Conservation (phyloP, 2,888 invertebrate genomes). For the Sinhomidia bicolor region DNA sequence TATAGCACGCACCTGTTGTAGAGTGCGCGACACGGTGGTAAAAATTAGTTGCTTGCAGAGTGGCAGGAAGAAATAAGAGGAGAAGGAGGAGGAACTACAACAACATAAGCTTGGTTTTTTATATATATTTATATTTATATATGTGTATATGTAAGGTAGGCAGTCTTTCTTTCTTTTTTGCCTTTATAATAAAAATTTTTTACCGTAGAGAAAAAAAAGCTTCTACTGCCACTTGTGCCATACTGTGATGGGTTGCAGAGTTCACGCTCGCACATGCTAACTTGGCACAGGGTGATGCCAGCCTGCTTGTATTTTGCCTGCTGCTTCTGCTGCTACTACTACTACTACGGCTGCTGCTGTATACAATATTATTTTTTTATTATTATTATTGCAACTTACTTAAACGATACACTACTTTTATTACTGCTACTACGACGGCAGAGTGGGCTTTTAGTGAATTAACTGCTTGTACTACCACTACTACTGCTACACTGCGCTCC, state of each 20-base stretch:
- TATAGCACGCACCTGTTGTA: slow-evolving; percentile 64
- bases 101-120: slow-evolving; percentile 34
- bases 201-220: slow-evolving; percentile 27
- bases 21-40: slow-evolving; percentile 64
- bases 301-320: too few relatives aligned
- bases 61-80: slow-evolving; percentile 36
- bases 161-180: neutral
- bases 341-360: too few relatives aligned
- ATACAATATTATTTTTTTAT: slow-evolving; percentile 3
- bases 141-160: neutral
- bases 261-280: slow-evolving; percentile 56
- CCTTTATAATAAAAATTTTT: slow-evolving; percentile 49
- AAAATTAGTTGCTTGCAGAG: slow-evolving; percentile 30
- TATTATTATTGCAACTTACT: slow-evolving; percentile 28
- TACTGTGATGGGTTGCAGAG: slow-evolving; percentile 60
- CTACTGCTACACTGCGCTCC: too few relatives aligned
- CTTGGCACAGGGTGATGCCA: slow-evolving; percentile 61
- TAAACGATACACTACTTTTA: slow-evolving; percentile 37
- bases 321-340: too few relatives aligned
- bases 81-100: slow-evolving; percentile 17
- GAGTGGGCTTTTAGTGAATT: neutral
- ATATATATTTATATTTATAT: neutral
- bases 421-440: too few relatives aligned
- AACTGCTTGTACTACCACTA: too few relatives aligned
- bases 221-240: slow-evolving; percentile 40